These are phyloP conservation scores for Rhombomys opimus DNA, from an alignment of 2,113 vertebrate species.

Conservation along the genomic window DNA sequence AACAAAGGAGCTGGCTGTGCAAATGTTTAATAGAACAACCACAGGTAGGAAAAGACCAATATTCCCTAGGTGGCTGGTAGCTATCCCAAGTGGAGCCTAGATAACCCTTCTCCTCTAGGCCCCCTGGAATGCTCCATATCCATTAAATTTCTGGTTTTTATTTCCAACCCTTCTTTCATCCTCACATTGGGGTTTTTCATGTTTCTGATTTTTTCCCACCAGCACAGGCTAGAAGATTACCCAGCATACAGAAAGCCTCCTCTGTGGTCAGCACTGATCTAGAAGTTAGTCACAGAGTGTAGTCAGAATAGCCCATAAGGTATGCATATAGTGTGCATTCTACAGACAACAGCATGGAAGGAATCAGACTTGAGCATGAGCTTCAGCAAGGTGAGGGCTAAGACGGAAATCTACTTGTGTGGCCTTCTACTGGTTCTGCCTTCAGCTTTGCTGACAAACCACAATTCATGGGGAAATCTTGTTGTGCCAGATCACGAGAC, in stretches of 20 bases:
- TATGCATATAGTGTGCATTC: fast-evolving
- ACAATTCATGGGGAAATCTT: no score
- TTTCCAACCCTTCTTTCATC: fast-evolving
- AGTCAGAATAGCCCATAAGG: fast-evolving
- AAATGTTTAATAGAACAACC: fast-evolving
- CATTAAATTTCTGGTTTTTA: no score
- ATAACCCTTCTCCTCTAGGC: fast-evolving
- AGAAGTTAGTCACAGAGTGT: fast-evolving
- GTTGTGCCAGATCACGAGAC: no score
- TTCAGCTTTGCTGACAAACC: fast-evolving
- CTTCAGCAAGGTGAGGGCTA: fast-evolving
- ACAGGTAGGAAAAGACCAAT: fast-evolving
- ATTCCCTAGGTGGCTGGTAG: fast-evolving
- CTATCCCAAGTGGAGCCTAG: fast-evolving
- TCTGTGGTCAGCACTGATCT: fast-evolving
- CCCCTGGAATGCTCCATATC: fast-evolving
- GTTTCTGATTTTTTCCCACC: fast-evolving
- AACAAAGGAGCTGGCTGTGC: fast-evolving
- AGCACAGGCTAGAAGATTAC: fast-evolving
- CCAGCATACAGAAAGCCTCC: not conserved
- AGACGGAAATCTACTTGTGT: not conserved
- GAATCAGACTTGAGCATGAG: fast-evolving
- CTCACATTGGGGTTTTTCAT: no score
- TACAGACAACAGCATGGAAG: no score
- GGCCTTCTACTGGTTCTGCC: not conserved